Conservation (phyloP, 2,888 invertebrate species). For the Candidula unifasciata region DNA sequence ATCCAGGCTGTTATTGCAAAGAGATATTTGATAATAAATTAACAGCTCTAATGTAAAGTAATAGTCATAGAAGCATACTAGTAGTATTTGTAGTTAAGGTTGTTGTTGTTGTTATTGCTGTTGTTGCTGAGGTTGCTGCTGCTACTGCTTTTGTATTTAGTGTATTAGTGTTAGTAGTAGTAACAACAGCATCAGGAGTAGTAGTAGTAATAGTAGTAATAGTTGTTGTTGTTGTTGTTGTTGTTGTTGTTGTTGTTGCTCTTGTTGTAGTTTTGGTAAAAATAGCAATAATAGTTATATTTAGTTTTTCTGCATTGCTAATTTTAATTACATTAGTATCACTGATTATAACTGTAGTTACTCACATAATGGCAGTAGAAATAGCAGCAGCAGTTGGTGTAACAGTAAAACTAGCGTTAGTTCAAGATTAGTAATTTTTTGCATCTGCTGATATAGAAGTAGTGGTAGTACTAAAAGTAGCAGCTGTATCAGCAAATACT, state of each 20-base stretch:
- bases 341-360: too few species aligned
- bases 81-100: background rate
- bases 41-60: too few species aligned
- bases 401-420: background rate
- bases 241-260: background rate
- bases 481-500: background rate
- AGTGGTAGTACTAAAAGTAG: background rate
- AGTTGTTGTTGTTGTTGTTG: background rate
- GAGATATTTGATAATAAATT: too few species aligned
- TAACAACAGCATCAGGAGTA: background rate
- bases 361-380: background rate
- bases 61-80: background rate
- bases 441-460: background rate
- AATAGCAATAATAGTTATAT: too few species aligned
- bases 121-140: too few species aligned
- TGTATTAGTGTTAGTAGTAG: background rate
- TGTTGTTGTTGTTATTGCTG: too few species aligned
- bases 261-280: background rate
- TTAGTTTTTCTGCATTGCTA: too few species aligned
- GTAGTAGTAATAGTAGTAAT: background rate
- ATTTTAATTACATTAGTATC: too few species aligned
- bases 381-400: background rate
- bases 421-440: too few species aligned
- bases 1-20: constrained; percentile 19
- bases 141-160: background rate